These are phyloP conservation scores for Ceratoteleas bidentatus DNA, from an alignment of 1,140 invertebrate species.

Conservation along the genomic window DNA sequence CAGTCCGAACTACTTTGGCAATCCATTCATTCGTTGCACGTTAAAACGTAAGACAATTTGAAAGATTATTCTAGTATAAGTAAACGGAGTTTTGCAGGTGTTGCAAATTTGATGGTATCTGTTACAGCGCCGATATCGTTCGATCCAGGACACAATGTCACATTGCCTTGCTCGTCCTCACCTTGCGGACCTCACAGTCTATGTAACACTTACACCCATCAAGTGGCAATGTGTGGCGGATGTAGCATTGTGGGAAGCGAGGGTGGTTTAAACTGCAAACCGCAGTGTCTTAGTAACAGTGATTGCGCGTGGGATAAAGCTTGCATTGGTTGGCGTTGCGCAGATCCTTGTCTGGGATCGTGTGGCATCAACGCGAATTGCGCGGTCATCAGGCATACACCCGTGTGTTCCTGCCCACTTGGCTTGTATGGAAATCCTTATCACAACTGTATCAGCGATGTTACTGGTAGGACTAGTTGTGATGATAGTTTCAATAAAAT, in stretches of 20 bases:
- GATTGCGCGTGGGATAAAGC: constrained; percentile 90
- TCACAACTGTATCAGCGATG: constrained; percentile 84
- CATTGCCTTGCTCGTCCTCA: constrained; percentile 87
- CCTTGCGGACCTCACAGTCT: constrained; percentile 87
- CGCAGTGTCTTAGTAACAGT: constrained; percentile 88
- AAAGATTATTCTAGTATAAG: background rate
- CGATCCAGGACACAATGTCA: constrained; percentile 82
- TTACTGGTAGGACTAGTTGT: constrained; percentile 22
- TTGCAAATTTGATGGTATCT: constrained; percentile 11
- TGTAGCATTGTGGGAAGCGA: constrained; percentile 86
- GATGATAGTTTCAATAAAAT: background rate
- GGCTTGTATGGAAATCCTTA: constrained; percentile 91
- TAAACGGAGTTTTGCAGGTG: background rate
- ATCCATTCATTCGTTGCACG: constrained; percentile 90
- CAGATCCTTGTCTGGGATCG: constrained; percentile 90
- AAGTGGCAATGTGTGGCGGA: constrained; percentile 90
- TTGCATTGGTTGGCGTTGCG: constrained; percentile 88
- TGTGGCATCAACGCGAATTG: constrained; percentile 91
- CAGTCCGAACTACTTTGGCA: constrained; percentile 87
- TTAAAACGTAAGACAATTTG: constrained; percentile 82
- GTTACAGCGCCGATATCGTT: constrained; percentile 79
- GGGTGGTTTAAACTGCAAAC: constrained; percentile 87
- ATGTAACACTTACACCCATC: constrained; percentile 86
- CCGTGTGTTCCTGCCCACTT: constrained; percentile 87
- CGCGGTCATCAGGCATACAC: constrained; percentile 87